Evolutionary conservation across 2,888 invertebrate genomes (phyloP).

Genomic region (Melolontha melolontha): DNA sequence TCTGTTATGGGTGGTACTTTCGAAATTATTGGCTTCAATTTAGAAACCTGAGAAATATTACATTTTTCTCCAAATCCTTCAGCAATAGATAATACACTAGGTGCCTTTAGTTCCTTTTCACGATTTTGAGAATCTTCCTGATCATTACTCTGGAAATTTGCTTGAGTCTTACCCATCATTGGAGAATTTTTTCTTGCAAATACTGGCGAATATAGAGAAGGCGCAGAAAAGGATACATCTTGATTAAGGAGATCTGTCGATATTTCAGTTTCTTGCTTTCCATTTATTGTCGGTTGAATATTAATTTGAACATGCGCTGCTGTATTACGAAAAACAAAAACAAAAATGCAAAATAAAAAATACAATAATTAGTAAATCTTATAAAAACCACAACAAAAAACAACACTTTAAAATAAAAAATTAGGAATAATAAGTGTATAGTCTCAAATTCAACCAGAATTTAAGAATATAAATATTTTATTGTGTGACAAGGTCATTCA

Average conservation of each 20-base stretch:
- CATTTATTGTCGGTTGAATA: background rate
- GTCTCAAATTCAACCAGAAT: too few species aligned
- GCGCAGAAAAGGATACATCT: background rate
- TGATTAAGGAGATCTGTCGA: background rate
- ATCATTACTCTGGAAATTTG: too few species aligned
- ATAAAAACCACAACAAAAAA: background rate
- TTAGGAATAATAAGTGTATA: background rate
- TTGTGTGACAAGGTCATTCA: too few species aligned
- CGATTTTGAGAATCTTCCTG: too few species aligned
- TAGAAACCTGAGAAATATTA: too few species aligned
- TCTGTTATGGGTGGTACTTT: too few species aligned
- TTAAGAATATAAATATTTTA: too few species aligned
- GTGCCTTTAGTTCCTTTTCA: too few species aligned
- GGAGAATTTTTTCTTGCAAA: slow-evolving; percentile 12
- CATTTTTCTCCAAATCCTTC: too few species aligned
- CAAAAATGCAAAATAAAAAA: slow-evolving; percentile 14
- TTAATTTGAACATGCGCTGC: slow-evolving; percentile 8
- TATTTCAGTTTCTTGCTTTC: background rate
- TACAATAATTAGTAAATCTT: background rate
- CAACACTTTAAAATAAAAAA: background rate
- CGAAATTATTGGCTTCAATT: too few species aligned
- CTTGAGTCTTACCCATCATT: background rate
- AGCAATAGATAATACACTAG: too few species aligned
- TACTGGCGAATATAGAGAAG: slow-evolving; percentile 8
- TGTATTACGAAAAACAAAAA: slow-evolving; percentile 29